Evolutionary conservation across 2,888 invertebrate species (phyloP).

Genomic region (Hanleya hanleyi): DNA sequence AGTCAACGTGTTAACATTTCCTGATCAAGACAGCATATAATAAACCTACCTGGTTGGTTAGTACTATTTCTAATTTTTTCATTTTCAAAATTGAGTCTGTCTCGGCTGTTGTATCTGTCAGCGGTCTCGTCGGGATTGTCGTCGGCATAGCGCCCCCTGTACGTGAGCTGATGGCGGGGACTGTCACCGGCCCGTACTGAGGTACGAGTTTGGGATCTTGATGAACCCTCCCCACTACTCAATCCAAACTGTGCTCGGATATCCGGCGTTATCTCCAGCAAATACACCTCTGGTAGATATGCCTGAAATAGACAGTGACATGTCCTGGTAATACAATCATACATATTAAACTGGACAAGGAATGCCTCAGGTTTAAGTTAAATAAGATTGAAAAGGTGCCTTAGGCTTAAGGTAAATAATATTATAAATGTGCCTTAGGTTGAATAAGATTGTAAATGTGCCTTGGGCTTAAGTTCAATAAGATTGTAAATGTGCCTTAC

Average conservation of each 20-base stretch:
- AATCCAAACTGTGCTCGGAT: constrained; percentile 41
- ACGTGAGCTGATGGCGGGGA: neutral
- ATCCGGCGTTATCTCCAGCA: constrained; percentile 60
- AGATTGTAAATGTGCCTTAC: too few species aligned
- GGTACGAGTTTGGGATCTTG: constrained; percentile 44
- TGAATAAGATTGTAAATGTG: too few species aligned
- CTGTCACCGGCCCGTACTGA: constrained; percentile 17
- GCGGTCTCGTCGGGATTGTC: neutral
- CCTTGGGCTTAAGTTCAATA: too few species aligned
- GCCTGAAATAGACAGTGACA: constrained; percentile 43
- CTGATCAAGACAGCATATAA: too few species aligned
- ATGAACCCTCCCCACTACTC: constrained; percentile 45
- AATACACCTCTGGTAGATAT: constrained; percentile 65
- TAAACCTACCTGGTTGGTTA: neutral
- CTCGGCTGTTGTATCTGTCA: neutral
- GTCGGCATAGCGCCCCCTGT: constrained; percentile 1
- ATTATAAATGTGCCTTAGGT: too few species aligned
- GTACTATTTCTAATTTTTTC: neutral
- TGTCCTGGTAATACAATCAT: neutral
- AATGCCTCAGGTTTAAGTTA: too few species aligned
- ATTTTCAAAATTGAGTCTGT: neutral
- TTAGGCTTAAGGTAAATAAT: too few species aligned
- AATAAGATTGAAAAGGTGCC: too few species aligned
- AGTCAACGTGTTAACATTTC: too few species aligned
- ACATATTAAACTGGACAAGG: too few species aligned